Base-by-base conservation (phyloP, 1,140 invertebrate genomes). In the Leptinotarsa defecta region DNA sequence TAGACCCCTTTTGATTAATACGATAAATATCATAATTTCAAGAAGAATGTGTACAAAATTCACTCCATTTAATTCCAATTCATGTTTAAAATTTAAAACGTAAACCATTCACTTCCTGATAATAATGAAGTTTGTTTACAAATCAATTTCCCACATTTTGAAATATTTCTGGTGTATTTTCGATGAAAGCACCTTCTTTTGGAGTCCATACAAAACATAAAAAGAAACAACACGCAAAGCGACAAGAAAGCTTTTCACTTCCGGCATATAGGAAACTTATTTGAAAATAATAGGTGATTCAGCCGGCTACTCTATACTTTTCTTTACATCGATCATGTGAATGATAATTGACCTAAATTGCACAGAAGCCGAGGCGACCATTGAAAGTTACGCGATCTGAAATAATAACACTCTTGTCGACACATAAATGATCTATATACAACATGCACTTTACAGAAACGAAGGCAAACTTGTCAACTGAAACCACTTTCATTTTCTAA, bases 401-500 rank as follows among this genome's bases (percentile, higher is more conserved):
- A 65, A 65, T 65, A 65, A 65, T 65, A 65, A 34, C 34, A 68
- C 34, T 8, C 34, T 27, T 65, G 27, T 19, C 64, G 64, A 15
- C 5, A 19, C 6, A 65, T 65, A 24, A 22, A 65, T 62, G 20
- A 62, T n/a, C 20, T 24, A 65, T 65, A 65, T 24, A 65, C 17
- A 65, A 63, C 73, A 68, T 68, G 52, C 52, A 57, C 52, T 57
- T 57, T 57, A 19, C 48, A 15, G 22, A 57, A 69, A 48, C 57
- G 71, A 73, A 73, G 71, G 73, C 48, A 48, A 74, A 68, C 73
- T 62, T 74, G 73, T 74, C 73, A 74, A 68, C 73, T 61, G 73
- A 74, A 74, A 74, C 73, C 20, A 68, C 73, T 74, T 74, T 74
- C 73, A 69, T 74, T 74, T 74, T 74, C 67, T 74, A 69, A 70